phyloP scores from a whole-genome alignment of 2,113 vertebrate species.

The Bettongia penicillata region DNA sequence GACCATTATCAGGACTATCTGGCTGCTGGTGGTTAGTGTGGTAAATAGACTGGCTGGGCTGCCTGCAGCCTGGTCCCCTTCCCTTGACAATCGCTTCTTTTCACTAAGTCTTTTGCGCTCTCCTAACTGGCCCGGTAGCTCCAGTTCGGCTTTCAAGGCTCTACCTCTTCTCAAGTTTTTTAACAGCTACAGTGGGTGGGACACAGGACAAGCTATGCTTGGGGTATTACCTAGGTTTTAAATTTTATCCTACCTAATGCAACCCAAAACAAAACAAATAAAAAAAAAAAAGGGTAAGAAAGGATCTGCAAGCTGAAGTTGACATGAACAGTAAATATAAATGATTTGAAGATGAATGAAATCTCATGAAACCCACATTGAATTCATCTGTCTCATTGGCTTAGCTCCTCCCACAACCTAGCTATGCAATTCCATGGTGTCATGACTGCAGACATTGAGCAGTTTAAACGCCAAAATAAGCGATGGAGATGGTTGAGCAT shows the following conservation, averaged over 20 bases:
- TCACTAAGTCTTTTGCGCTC: constrained; percentile 29
- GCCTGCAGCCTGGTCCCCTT: constrained; percentile 44
- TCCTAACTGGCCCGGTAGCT: constrained; percentile 35
- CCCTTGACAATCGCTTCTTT: constrained; percentile 31
- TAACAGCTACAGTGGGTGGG: background rate
- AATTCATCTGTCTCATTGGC: constrained; percentile 79
- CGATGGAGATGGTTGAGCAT: constrained; percentile 78
- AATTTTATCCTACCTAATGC: constrained; percentile 78
- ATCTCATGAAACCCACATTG: constrained; percentile 93
- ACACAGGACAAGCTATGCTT: background rate
- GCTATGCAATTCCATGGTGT: constrained; percentile 83
- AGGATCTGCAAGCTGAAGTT: constrained; percentile 82
- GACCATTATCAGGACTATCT: background rate
- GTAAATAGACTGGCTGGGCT: constrained; percentile 21
- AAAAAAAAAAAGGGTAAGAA: constrained; percentile 54
- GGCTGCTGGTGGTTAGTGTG: constrained; percentile 36
- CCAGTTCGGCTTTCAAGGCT: constrained; percentile 48
- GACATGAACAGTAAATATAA: constrained; percentile 82
- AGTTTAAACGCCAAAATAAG: constrained; percentile 78
- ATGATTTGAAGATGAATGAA: constrained; percentile 89
- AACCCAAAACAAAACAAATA: constrained; percentile 57
- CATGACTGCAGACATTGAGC: constrained; percentile 85
- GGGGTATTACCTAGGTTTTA: constrained; percentile 62
- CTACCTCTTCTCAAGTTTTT: constrained; percentile 59
- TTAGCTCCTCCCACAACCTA: constrained; percentile 82